These are phyloP conservation scores for Drosophila parthenogenetica DNA, from an alignment of 2,888 invertebrate genomes.

Conservation along the genomic window DNA sequence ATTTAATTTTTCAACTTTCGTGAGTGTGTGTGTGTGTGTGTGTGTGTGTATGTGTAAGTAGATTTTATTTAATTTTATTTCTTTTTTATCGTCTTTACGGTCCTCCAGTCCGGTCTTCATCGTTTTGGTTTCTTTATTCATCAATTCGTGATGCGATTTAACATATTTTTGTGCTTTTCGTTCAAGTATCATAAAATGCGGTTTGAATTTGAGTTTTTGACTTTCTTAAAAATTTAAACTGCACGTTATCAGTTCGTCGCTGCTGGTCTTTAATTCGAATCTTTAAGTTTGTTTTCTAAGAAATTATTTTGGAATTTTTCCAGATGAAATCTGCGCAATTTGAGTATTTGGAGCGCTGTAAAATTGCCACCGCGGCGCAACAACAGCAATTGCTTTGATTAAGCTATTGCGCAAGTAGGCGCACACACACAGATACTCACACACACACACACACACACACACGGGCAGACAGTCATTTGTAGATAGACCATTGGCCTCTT, in stretches of 20 bases:
- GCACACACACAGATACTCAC: neutral
- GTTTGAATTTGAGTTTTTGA: constrained; percentile 12
- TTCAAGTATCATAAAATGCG: constrained; percentile 34
- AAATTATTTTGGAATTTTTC: neutral
- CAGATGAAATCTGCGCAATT: constrained; percentile 26
- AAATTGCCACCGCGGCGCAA: constrained; percentile 37
- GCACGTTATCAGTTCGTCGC: neutral
- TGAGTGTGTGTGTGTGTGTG: constrained; percentile 18
- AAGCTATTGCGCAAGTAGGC: constrained; percentile 51
- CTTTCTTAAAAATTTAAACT: constrained; percentile 2
- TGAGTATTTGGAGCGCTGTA: constrained; percentile 37
- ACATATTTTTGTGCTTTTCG: constrained; percentile 49
- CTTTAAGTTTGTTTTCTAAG: neutral
- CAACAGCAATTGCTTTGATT: constrained; percentile 57
- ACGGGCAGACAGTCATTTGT: neutral
- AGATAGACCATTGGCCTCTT: constrained; percentile 56
- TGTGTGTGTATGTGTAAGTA: neutral
- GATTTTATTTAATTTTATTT: constrained; percentile 12
- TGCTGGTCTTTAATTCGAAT: constrained; percentile 3
- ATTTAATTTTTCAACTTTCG: constrained; percentile 55
- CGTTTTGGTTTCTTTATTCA: constrained; percentile 57
- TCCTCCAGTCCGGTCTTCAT: constrained; percentile 17
- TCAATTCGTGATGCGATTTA: constrained; percentile 64
- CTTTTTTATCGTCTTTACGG: constrained; percentile 49
- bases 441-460: neutral